Evolutionary conservation across 2,113 vertebrate species (phyloP).

Genomic region (Natator depressus): DNA sequence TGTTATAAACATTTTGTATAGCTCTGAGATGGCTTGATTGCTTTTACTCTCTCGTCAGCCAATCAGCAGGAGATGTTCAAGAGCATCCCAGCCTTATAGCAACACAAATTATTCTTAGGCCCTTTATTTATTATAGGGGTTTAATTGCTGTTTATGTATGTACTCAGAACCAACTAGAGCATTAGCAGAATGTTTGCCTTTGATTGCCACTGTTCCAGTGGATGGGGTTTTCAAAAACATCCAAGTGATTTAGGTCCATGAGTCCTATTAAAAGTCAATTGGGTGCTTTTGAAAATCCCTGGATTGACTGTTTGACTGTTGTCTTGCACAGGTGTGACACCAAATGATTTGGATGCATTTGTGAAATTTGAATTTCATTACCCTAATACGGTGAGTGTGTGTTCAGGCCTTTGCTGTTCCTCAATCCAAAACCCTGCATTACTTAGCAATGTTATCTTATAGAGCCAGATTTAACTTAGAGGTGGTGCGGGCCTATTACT

Average conservation of each 20-base stretch:
- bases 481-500: not conserved
- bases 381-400: conserved; percentile 88
- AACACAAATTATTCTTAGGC: not conserved
- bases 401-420: not conserved
- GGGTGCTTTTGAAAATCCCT: not conserved
- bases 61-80: not conserved
- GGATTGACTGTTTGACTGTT: conserved; percentile 18
- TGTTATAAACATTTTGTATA: not conserved
- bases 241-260: not conserved
- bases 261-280: not conserved
- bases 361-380: conserved; percentile 97
- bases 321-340: conserved; percentile 84
- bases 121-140: not conserved
- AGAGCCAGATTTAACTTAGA: not conserved
- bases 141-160: not conserved
- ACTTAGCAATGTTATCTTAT: not conserved
- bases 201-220: not conserved
- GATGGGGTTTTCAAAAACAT: not conserved
- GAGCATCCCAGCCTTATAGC: not conserved
- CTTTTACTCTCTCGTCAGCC: not conserved
- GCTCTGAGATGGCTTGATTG: not conserved
- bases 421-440: not conserved
- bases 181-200: not conserved
- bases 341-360: conserved; percentile 90
- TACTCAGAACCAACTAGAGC: not conserved